Conservation (phyloP, 2,113 vertebrate genomes). For the Triplophysa tibetana region DNA sequence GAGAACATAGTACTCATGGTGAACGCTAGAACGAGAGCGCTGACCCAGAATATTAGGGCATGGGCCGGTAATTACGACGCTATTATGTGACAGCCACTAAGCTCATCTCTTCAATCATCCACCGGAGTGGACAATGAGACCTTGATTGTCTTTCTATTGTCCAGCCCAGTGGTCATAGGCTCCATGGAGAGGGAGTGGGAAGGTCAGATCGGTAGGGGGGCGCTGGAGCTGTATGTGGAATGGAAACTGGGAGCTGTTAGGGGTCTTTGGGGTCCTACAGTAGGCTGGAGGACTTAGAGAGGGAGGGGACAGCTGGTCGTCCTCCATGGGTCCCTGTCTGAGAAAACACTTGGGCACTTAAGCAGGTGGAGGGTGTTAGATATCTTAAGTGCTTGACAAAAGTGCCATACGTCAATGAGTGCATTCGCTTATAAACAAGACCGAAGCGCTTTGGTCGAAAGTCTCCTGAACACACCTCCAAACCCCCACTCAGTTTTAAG, state of each 20-base stretch:
- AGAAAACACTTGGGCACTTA: slow-evolving; percentile 27
- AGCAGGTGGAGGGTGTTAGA: slow-evolving; percentile 51
- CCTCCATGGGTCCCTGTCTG: slow-evolving; percentile 23
- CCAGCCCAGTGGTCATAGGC: slow-evolving; percentile 26
- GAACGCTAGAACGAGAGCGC: slow-evolving; percentile 17
- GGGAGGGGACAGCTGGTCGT: slow-evolving; percentile 28
- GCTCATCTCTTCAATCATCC: slow-evolving; percentile 38
- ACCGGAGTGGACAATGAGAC: slow-evolving; percentile 20
- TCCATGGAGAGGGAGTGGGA: slow-evolving; percentile 23
- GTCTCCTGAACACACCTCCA: slow-evolving; percentile 12
- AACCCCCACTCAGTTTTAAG: slow-evolving; percentile 11
- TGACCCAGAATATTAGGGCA: slow-evolving; percentile 54
- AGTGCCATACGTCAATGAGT: slow-evolving; percentile 22
- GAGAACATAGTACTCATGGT: slow-evolving; percentile 23
- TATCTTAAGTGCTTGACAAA: slow-evolving; percentile 40
- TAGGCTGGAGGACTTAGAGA: neutral
- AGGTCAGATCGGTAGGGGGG: slow-evolving; percentile 22
- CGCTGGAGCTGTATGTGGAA: slow-evolving; percentile 7
- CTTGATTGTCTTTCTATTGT: slow-evolving; percentile 27
- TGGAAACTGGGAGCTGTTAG: slow-evolving; percentile 32
- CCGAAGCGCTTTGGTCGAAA: neutral
- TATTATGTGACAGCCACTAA: slow-evolving; percentile 43
- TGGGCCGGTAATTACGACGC: slow-evolving; percentile 46
- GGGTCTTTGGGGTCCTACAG: slow-evolving; percentile 16
- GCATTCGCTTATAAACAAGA: slow-evolving; percentile 30